These are phyloP conservation scores for Lasiurus cinereus DNA, from an alignment of 2,113 vertebrate genomes.

Conservation along the genomic window DNA sequence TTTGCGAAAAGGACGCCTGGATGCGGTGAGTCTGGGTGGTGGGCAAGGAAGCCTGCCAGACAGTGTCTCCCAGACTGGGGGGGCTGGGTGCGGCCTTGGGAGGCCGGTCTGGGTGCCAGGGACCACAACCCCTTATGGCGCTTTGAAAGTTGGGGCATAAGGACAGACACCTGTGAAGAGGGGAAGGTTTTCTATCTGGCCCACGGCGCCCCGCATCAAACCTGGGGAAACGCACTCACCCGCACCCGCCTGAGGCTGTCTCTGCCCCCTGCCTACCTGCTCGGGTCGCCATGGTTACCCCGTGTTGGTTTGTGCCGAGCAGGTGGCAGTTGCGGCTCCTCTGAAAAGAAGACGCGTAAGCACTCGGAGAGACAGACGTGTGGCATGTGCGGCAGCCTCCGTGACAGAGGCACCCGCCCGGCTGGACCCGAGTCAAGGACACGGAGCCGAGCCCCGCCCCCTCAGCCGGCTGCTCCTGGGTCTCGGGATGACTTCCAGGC, in stretches of 20 bases:
- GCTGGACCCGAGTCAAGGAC: accelerated
- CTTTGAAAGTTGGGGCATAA: neutral
- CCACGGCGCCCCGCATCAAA: accelerated
- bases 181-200: neutral
- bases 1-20: neutral
- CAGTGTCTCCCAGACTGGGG: accelerated
- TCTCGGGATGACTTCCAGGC: neutral
- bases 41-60: neutral
- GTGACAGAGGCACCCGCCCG: accelerated
- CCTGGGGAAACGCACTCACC: neutral
- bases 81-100: accelerated
- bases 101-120: neutral
- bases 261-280: neutral
- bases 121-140: neutral
- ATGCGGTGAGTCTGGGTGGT: accelerated
- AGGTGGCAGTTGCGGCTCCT: neutral
- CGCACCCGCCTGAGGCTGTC: accelerated
- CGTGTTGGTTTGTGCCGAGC: neutral
- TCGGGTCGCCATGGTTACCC: neutral
- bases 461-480: neutral
- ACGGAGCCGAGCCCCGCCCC: neutral
- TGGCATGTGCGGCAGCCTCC: neutral
- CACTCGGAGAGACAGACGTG: neutral
- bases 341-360: neutral
- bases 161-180: neutral